Conservation (phyloP, 2,113 vertebrate species). For the Pygoscelis antarcticus region DNA sequence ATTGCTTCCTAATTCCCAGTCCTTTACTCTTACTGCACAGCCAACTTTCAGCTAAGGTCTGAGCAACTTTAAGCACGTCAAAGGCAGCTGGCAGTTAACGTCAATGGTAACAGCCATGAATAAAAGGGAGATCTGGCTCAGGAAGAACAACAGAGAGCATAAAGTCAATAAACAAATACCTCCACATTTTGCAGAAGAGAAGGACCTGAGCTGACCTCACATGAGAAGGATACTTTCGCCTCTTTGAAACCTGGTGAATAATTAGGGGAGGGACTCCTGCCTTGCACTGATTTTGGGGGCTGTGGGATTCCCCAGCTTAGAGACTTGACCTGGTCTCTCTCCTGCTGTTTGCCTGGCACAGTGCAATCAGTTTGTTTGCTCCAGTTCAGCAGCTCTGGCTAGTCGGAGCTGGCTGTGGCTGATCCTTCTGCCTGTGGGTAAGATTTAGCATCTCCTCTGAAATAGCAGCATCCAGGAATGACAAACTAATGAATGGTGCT, state of each 20-base stretch:
- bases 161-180: neutral
- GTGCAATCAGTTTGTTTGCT: neutral
- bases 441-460: neutral
- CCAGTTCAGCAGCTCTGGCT: neutral
- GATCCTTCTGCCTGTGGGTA: neutral
- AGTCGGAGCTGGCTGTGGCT: neutral
- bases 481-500: neutral
- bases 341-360: slow-evolving; percentile 30
- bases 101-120: neutral
- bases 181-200: neutral
- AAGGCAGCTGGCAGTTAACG: neutral
- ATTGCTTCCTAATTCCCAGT: neutral
- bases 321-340: neutral
- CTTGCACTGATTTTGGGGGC: neutral
- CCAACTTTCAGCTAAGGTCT: neutral
- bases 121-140: neutral
- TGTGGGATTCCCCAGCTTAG: neutral
- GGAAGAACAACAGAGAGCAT: neutral
- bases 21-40: neutral
- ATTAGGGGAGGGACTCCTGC: slow-evolving; percentile 5
- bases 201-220: neutral
- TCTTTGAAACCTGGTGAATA: neutral
- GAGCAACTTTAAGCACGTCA: neutral
- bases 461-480: neutral
- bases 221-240: neutral